Conservation (phyloP, 92 coral and sea anemone genomes). For the Zoanthus solanderi region DNA sequence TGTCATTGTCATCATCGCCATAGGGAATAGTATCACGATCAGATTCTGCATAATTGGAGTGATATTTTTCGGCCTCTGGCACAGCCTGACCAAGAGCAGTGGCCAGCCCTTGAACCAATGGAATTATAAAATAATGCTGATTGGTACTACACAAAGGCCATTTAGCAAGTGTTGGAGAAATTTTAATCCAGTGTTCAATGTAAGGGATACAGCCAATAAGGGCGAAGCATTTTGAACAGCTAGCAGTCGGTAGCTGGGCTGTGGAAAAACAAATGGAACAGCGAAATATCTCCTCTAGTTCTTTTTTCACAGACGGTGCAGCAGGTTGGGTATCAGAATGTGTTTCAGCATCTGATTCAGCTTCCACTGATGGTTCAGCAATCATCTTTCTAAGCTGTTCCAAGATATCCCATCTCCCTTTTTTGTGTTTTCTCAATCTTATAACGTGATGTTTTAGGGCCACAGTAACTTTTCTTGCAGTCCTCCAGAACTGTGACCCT, state of each 20-base stretch:
- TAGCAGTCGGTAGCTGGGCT: conserved; percentile 58
- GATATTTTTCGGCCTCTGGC: background rate
- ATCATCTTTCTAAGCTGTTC: conserved; percentile 42
- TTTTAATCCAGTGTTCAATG: conserved; percentile 69
- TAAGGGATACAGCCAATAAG: conserved; percentile 69
- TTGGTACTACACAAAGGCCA: conserved; percentile 66
- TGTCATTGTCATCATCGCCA: conserved; percentile 14
- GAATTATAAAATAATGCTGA: conserved; percentile 55
- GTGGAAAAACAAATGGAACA: conserved; percentile 41
- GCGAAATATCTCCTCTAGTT: conserved; percentile 7
- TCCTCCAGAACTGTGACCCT: conserved; percentile 54
- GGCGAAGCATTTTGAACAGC: conserved; percentile 62
- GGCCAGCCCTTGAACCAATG: conserved; percentile 58
- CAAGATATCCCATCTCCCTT: conserved; percentile 29
- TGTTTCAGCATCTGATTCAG: conserved; percentile 23
- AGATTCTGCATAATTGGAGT: conserved; percentile 23
- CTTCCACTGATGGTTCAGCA: conserved; percentile 40
- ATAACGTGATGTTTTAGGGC: conserved; percentile 10
- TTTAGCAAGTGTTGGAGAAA: conserved; percentile 41
- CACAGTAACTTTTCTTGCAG: conserved; percentile 34
- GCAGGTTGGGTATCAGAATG: conserved; percentile 14
- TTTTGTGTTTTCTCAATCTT: conserved; percentile 28
- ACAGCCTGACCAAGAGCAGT: conserved; percentile 58
- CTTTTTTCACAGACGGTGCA: conserved; percentile 22
- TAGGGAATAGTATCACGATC: conserved; percentile 50